Evolutionary conservation across 2,797 vertebrate genomes (phyloP).

Genomic region (Manis pentadactyla): DNA sequence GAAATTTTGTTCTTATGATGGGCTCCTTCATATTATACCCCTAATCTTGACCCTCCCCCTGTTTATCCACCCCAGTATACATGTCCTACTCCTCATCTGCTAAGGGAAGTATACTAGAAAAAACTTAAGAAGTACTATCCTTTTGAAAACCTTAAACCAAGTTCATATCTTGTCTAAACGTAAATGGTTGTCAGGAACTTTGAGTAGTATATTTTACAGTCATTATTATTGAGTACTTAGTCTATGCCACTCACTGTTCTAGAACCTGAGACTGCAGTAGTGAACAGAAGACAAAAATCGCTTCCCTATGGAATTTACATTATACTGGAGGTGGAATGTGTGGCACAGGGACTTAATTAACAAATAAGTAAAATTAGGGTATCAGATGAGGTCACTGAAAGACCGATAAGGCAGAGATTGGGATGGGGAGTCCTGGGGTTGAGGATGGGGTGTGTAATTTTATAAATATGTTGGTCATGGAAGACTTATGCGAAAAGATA

Average conservation of each 20-base stretch:
- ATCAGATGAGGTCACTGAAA: not conserved
- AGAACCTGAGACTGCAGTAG: not conserved
- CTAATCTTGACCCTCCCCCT: not conserved
- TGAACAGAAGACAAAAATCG: conserved; percentile 5
- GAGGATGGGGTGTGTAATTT: not conserved
- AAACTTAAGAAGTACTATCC: not conserved
- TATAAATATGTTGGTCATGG: not conserved
- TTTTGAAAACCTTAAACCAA: conserved; percentile 20
- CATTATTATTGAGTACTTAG: not conserved
- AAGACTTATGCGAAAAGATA: not conserved
- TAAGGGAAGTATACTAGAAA: not conserved
- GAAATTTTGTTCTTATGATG: conserved; percentile 8
- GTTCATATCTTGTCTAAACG: not conserved
- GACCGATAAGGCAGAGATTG: not conserved
- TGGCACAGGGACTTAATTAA: not conserved
- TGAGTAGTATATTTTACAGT: not conserved
- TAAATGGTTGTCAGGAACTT: not conserved
- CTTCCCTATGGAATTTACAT: not conserved
- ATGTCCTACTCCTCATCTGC: not conserved
- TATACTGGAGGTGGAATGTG: not conserved
- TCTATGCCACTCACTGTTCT: not conserved
- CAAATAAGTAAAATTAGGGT: not conserved
- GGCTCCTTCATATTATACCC: not conserved
- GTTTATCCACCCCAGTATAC: not conserved
- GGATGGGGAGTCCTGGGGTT: not conserved